Base-by-base conservation (phyloP, 2,888 invertebrate genomes). In the Acrobasis repandana region DNA sequence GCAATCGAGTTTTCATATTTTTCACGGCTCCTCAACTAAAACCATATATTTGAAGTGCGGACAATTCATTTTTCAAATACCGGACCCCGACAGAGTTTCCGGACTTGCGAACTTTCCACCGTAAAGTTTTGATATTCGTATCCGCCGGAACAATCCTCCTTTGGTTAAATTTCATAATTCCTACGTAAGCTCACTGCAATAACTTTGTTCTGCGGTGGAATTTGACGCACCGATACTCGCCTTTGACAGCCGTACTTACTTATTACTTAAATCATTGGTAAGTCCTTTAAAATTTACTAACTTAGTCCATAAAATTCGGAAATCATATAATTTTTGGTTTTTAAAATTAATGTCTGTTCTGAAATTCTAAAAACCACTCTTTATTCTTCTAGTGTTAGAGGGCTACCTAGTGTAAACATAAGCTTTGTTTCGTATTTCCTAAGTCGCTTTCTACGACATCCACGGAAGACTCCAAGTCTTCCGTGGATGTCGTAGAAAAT, bases 21-120 rank as follows among this genome's bases (percentile, higher is more conserved):
- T 76, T 77, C 76, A 72, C 71, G 73, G 76, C 69, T 73, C 70
- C 70, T 68, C 76, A 87, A 87, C 83, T 88, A 79, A 78, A 78
- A 79, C 82, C 84, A 88, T 88, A 88, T 89, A 88, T 88, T 81
- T 82, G 82, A 75, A 86, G 86, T 82, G 86, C 82, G 86, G 89
- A 90, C 90, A 89, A 90, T 89, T 89, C 88, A 90, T 90, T 90
- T 90, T 90, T 90, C 88, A 90, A 86, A 85, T 76, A 77, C 78
- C 83, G 79, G 76, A 75, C 79, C 76, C 77, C 79, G 80, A 74
- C 67, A 76, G 54, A 54, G 54, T 54, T 54, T 54, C 54, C 38
- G 38, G 54, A 54, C 54, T 54, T 54, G 73, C 61, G 64, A 73
- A 86, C 77, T 83, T 85, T 72, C 67, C 64, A 72, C 72, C 75